Conservation (phyloP, 1,140 invertebrate species). For the Sweltsa coloradensis region DNA sequence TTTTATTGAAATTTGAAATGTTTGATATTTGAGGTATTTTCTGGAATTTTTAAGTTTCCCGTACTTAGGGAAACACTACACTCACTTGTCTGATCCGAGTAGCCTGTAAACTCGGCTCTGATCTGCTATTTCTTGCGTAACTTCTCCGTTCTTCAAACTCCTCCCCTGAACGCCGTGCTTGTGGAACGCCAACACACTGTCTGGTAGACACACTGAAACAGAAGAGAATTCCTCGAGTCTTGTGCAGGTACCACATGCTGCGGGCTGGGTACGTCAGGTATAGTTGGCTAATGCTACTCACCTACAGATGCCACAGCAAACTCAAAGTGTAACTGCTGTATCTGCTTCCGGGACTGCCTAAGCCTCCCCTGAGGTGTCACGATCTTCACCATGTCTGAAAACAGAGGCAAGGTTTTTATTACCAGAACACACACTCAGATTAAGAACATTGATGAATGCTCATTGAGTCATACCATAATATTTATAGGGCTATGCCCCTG, state of each 20-base stretch:
- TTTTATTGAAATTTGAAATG: too few relatives aligned
- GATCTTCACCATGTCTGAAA: conserved; percentile 74
- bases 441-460: too few relatives aligned
- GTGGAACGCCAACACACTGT: conserved; percentile 94
- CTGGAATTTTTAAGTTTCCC: neutral
- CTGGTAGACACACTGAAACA: conserved; percentile 82
- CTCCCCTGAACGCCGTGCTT: conserved; percentile 93
- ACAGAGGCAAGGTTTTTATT: too few relatives aligned
- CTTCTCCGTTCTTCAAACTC: conserved; percentile 85
- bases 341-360: conserved; percentile 66
- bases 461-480: too few relatives aligned
- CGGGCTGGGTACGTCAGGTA: neutral
- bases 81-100: conserved; percentile 82
- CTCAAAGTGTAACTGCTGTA: conserved; percentile 81
- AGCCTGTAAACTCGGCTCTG: conserved; percentile 76
- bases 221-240: neutral
- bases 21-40: too few relatives aligned
- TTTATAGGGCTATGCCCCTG: too few relatives aligned
- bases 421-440: too few relatives aligned
- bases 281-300: too few relatives aligned
- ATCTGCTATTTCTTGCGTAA: conserved; percentile 93
- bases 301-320: conserved; percentile 89
- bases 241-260: neutral
- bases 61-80: conserved; percentile 14
- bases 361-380: conserved; percentile 77